These are phyloP conservation scores for Periophthalmus magnuspinnatus DNA, from an alignment of 2,797 vertebrate species.

Conservation along the genomic window DNA sequence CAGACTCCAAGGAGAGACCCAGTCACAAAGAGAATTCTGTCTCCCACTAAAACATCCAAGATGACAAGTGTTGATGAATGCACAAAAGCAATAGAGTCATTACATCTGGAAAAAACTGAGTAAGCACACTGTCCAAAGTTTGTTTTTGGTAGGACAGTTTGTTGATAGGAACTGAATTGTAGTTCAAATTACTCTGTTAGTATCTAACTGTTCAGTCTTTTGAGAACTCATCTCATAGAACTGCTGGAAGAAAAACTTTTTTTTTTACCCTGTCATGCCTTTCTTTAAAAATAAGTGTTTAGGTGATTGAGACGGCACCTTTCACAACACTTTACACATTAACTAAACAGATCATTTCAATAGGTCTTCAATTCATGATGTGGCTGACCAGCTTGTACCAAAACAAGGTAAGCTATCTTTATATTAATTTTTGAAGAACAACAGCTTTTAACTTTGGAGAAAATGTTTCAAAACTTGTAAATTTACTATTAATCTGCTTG, in stretches of 20 bases:
- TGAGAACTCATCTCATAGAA: not conserved
- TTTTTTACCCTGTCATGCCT: no score
- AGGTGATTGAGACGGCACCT: no score
- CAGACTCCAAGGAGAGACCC: constrained; percentile 93
- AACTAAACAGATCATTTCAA: not conserved
- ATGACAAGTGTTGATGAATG: constrained; percentile 68
- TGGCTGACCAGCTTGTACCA: constrained; percentile 9
- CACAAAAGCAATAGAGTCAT: constrained; percentile 45
- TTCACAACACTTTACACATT: no score
- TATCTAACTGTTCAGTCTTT: not conserved
- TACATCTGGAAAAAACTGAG: constrained; percentile 59
- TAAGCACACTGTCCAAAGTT: constrained; percentile 59
- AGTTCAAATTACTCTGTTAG: not conserved
- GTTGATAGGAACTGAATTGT: not conserved
- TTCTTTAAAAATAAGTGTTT: no score
- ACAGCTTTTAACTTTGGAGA: not conserved
- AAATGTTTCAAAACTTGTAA: not conserved
- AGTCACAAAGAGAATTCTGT: constrained; percentile 84
- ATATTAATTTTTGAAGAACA: not conserved
- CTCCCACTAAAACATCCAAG: constrained; percentile 72
- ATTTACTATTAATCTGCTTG: not conserved
- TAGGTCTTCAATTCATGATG: constrained; percentile 47
- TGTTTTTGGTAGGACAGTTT: not conserved
- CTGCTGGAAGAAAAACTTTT: no score
- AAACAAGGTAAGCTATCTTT: constrained; percentile 53